Evolutionary conservation across 2,113 vertebrate genomes (phyloP).

Genomic region (Theropithecus gelada): DNA sequence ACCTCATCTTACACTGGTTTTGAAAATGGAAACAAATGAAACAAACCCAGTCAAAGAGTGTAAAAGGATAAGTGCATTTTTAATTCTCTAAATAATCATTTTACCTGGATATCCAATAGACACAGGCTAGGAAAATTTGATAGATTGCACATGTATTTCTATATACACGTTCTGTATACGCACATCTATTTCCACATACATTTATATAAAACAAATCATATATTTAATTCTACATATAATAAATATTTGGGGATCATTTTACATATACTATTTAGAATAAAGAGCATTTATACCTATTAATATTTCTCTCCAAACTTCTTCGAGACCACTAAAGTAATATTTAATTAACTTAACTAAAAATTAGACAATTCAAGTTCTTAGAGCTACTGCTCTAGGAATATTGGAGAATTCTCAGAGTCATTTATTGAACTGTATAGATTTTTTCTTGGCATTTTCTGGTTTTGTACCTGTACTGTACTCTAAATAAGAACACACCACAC

Average conservation of each 20-base stretch:
- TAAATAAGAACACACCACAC: neutral
- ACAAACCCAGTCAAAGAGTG: neutral
- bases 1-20: neutral
- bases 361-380: neutral
- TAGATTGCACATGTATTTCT: neutral
- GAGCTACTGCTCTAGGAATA: neutral
- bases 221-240: neutral
- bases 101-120: neutral
- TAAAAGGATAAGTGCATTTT: neutral
- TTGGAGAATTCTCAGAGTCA: neutral
- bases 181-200: neutral
- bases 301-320: neutral
- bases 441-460: neutral
- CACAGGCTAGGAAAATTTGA: neutral
- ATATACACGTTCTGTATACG: neutral
- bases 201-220: neutral
- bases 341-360: conserved; percentile 25
- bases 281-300: neutral
- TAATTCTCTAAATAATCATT: neutral
- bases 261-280: neutral
- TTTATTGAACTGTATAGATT: conserved; percentile 37
- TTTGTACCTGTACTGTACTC: neutral
- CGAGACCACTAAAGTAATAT: neutral
- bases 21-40: neutral
- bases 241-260: neutral